Evolutionary conservation across 2,113 vertebrate species (phyloP), one percentile per base, ranked within the genome.

Genomic region (Ammospiza nelsoni): DNA sequence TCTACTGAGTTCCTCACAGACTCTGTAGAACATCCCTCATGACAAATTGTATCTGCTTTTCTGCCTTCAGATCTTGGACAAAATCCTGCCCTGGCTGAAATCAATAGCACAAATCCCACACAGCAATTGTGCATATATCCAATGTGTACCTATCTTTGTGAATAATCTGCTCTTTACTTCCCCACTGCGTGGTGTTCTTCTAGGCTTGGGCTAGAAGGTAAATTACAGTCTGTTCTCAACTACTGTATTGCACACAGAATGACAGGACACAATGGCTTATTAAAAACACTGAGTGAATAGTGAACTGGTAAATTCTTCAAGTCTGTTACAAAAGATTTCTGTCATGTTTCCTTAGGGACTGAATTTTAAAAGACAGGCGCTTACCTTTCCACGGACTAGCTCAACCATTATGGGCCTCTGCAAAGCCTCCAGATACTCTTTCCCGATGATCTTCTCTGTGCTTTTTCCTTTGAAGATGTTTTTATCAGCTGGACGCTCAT

Each of bases 301-400:
- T 31, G 33, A 90, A 74, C 18, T 46, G 33, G 12, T 61, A 78
- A 90, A 84, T 69, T 89, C 62, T 78, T 52, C 44, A 85, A 43
- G 63, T 35, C 59, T 57, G 16, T 44, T 74, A 71, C 31, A 57
- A 84, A 92, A 68, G 4, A 55, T 74, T 77, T 85, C 27, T 72
- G 37, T 65, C 17, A 13, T 23, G 24, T 88, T 88, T 76, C 27
- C 21, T 62, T 24, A 69, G 44, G 12, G 15, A 80, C 1, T 59
- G 37, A 73, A 80, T 52, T 92, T 95, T 76, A 85, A 93, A 94
- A 92, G 17, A 63, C 2, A 21, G 20, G 25, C 29, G 49, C 97
- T 98, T 98, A 99, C 99, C 98, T 99, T 99, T 95, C 99, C 99
- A 86, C 98, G 98, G 68, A 95, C 97, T 90, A 99, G 97, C 69